Base-by-base conservation (phyloP, 2,113 vertebrate genomes). In the Percopsis transmontana region DNA sequence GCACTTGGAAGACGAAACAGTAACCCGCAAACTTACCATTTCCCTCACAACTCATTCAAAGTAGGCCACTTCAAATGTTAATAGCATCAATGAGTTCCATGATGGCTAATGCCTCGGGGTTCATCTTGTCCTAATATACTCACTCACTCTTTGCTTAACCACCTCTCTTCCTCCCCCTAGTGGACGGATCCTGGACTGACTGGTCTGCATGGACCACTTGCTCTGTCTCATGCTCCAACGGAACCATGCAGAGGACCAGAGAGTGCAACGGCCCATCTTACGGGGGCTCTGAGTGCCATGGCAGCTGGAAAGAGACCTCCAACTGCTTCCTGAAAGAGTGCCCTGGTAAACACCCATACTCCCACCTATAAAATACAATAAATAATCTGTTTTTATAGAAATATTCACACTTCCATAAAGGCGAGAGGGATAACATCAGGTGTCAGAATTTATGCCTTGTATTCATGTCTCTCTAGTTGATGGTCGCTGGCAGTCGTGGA, bases 201-300 rank as follows among this genome's bases (percentile, higher is more conserved):
- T 99, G 97, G 97, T 96, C 97, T 2, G 92, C 92, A 64, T 99
- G 97, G 97, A 98, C 81, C 60, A 42, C 90, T 0, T 99, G 97
- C 85, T 96, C 97, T 0, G 79, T 94, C n/a, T 93, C 94, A 51
- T 99, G 97, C 87, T 95, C 97, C 70, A 98, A 98, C 19, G 97
- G 97, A 13, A 98, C 97, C 59, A 96, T 93, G 87, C 95, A 98
- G 86, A 89, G 96, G 51, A 98, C 93, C 0, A 89, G 97, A 0
- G 97, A 99, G 64, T 99, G 97, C 90, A 99, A 98, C 0, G 97
- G 96, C 0, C 97, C 97, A 0, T 98, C 97, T 1, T 99, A 98
- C 0, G 97, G 97, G 0, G 97, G 97, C 8, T 95, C 95, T 0
- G 97, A 99, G 73, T 99, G 97, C 87, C 93, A 96, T 19, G 97